Base-by-base conservation (phyloP, 2,888 invertebrate species). In the Tinea pellionella region DNA sequence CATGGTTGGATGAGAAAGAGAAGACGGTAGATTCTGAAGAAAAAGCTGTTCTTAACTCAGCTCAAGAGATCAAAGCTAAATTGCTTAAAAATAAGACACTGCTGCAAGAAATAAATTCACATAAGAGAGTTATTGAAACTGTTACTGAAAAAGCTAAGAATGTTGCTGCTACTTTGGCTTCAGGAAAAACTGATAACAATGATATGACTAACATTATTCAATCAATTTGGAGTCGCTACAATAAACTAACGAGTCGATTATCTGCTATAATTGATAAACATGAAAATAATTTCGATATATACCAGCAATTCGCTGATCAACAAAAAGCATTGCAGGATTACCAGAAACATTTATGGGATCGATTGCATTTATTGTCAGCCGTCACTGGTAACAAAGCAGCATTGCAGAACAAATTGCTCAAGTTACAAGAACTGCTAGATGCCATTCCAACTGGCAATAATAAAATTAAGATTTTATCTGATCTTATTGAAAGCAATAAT, bases 291-390 rank as follows among this genome's bases (percentile, higher is more conserved):
- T 89, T 93, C 59, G 95, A 96, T 61, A 90, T 93, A 7, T 94
- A 95, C 71, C 95, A 95, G 72, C 94, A 94, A 69, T 97, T 96
- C 72, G 92, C 93, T 65, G 95, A 96, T 67, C 89, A 95, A 61
- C 94, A 95, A 66, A 95, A 95, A 73, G 90, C 93, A 0, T 93
- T 96, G 64, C 95, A 95, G 80, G 96, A 96, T 69, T 94, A 95
- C 78, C 95, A 96, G 69, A 96, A 96, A 73, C 94, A 94, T 69
- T 89, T 96, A 41, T 95, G 96, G 93, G 97, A 97, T 72, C 93
- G 94, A 65, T 84, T 98, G 6, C 91, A 94, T 56, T 89, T 92
- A 61, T 91, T 94, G 66, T 94, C 93, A 4, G 97, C 97, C 77
- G 94, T 93, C 65, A 93, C 93, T 37, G 97, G 97, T 7, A 97